These are phyloP conservation scores for Neodon shergylaensis DNA, from an alignment of 2,113 vertebrate genomes.

Conservation along the genomic window DNA sequence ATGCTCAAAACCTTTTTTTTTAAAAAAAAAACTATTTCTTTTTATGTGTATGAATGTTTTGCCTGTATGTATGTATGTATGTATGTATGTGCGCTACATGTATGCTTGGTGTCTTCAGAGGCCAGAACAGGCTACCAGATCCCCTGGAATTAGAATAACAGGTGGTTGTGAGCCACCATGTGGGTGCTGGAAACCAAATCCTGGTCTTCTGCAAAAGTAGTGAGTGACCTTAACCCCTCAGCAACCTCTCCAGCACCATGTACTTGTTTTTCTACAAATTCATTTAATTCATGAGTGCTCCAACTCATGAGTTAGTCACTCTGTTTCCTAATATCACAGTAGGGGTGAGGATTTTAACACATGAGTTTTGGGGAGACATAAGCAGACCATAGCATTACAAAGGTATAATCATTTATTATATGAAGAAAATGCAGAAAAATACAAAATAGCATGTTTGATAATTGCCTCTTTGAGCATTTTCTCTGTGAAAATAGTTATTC, in stretches of 20 bases:
- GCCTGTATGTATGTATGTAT: background rate
- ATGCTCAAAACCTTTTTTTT: background rate
- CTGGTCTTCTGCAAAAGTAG: background rate
- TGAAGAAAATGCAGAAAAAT: background rate
- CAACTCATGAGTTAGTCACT: background rate
- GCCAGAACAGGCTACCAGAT: background rate
- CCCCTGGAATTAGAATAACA: background rate
- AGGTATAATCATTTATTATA: background rate
- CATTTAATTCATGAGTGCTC: background rate
- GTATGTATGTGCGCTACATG: background rate
- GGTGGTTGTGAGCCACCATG: background rate
- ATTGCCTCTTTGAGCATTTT: background rate
- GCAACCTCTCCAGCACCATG: background rate
- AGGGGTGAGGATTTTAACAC: background rate
- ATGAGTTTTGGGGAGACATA: background rate
- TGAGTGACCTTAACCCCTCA: background rate
- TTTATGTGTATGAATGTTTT: background rate
- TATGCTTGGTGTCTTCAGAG: background rate
- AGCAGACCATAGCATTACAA: background rate
- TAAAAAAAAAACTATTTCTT: background rate
- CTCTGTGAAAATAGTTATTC: background rate
- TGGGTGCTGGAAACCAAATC: background rate
- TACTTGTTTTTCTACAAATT: background rate
- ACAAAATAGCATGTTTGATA: background rate
- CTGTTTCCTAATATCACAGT: background rate